Base-by-base conservation (phyloP, 1,140 invertebrate species). In the Drosophila grimshawi region DNA sequence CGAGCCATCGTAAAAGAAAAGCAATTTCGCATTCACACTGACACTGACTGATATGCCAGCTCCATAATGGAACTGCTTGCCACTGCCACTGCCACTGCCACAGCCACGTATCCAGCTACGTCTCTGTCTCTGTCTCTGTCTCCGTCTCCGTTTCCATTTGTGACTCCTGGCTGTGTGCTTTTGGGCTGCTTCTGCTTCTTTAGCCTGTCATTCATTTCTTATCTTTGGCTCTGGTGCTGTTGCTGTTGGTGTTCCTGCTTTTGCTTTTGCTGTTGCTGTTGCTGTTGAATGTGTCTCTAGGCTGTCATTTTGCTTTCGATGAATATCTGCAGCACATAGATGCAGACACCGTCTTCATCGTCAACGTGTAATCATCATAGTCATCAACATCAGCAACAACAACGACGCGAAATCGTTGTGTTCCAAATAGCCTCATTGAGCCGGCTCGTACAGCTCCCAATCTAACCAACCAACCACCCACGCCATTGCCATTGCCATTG, bases 301-400 rank as follows among this genome's bases (percentile, higher is more conserved):
- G 90, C 90, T 91, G 90, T 91, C 90, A 92, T 92, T 92, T 91
- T 86, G 80, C 83, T 91, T 81, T 90, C 90, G 90, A 91, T 91
- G 90, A 82, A 80, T 88, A 91, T 91, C 90, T 90, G 46, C 57
- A 51, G 61, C 61, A 10, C 51, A 39, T 7, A 45, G 49, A 73
- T 61, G 60, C 57, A 72, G 52, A 76, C 78, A 68, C 55, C 76
- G 82, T 81, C 78, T 66, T 86, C 82, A 82, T 81, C 78, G 79
- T 79, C 68, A 86, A 88, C 76, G 72, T 85, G 83, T 89, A 86
- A 89, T 90, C 86, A 89, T 86, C 86, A 89, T 90, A 67, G 51
- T 82, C 85, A 85, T 80, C 70, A 59, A 53, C 83, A 80, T 65
- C 67, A 81, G 66, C 75, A 71, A 45, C 57, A 68, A 72, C 78